These are phyloP conservation scores for Synodontis membranacea DNA, from an alignment of 2,113 vertebrate genomes.

Conservation along the genomic window DNA sequence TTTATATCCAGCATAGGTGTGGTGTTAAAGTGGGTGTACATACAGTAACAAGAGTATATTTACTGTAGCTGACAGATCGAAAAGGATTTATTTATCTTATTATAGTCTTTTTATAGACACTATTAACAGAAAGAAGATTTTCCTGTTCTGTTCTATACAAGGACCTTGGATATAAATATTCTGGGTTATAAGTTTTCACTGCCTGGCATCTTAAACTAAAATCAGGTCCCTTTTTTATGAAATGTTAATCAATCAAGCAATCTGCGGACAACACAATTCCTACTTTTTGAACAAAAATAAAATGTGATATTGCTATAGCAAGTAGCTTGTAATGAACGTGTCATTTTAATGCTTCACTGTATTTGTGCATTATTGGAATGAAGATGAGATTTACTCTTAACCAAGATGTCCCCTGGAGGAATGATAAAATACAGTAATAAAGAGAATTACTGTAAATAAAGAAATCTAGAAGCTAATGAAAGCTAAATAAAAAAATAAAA, in stretches of 20 bases:
- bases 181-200: not conserved
- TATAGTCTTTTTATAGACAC: not conserved
- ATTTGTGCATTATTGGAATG: not conserved
- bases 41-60: no score
- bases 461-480: not conserved
- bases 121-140: not conserved
- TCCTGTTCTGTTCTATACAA: not conserved
- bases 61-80: not conserved
- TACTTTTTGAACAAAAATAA: not conserved
- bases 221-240: not conserved
- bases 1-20: not conserved
- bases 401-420: not conserved
- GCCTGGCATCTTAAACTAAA: not conserved
- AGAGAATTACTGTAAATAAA: not conserved
- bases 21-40: not conserved
- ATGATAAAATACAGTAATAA: not conserved
- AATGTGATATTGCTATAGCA: not conserved
- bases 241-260: not conserved
- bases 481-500: no score
- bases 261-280: not conserved
- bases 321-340: not conserved
- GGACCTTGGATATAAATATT: not conserved
- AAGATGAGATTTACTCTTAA: not conserved
- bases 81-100: not conserved
- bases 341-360: not conserved